Evolutionary conservation across 2,888 invertebrate species (phyloP).

Genomic region (Drosophila differens): DNA sequence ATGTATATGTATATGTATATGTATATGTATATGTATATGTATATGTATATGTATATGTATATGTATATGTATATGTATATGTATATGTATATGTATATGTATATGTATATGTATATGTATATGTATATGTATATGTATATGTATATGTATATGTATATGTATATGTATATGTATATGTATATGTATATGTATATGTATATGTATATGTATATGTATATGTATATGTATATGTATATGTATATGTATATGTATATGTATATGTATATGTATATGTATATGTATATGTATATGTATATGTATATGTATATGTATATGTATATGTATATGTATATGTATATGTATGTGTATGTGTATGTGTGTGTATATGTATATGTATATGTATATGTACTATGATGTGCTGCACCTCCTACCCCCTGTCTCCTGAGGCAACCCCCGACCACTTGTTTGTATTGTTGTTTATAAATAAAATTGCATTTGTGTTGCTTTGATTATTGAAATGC

Average conservation of each 20-base stretch:
- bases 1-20: conserved; percentile 29
- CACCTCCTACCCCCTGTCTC: background rate
- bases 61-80: conserved; percentile 38
- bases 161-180: conserved; percentile 39
- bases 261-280: conserved; percentile 29
- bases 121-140: background rate
- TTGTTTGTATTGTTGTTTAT: conserved; percentile 44
- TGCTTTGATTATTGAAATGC: conserved; percentile 57
- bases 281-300: conserved; percentile 30
- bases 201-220: conserved; percentile 25
- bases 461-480: conserved; percentile 42
- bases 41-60: conserved; percentile 37
- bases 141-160: conserved; percentile 21
- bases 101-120: conserved; percentile 24
- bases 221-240: conserved; percentile 40
- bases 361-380: conserved; percentile 24
- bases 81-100: conserved; percentile 41
- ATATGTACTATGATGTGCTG: conserved; percentile 13
- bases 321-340: conserved; percentile 36
- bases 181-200: conserved; percentile 41
- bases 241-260: background rate
- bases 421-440: conserved; percentile 11
- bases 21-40: conserved; percentile 8
- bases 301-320: conserved; percentile 24
- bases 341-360: conserved; percentile 40